Base-by-base conservation (phyloP, 2,888 invertebrate species). In the Ectemnius lituratus region DNA sequence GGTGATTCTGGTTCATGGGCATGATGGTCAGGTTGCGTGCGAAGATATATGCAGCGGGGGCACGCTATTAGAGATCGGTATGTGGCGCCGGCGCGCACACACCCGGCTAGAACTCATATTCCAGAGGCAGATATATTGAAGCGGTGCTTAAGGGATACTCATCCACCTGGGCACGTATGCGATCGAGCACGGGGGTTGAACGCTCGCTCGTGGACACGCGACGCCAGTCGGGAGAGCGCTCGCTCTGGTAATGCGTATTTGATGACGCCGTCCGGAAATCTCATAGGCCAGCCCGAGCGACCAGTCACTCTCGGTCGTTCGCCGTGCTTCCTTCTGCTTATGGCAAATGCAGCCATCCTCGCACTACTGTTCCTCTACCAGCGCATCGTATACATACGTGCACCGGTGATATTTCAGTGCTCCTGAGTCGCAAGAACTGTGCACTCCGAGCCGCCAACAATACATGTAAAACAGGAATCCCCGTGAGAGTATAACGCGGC, bases 1-100 rank as follows among this genome's bases (percentile, higher is more conserved):
- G 67, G 74, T 71, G 83, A 84, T 83, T 79, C 77, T 75, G 80
- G 75, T 79, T 79, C 75, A 77, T 71, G 82, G 82, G 83, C 86
- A 85, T 89, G 88, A 89, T 89, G 88, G 85, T 85, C 74, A 78
- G 84, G 84, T 89, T 86, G 89, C 88, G 87, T 88, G 89, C 84
- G 73, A 69, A 70, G 80, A 82, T 84, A 82, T 79, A 81, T 82
- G 79, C 78, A 75, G 78, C 62, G 75, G 70, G 79, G 82, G 80
- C 82, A 82, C 83, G 83, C 83, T 82, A 52, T 52, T 52, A 52
- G n/a, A 52, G 73, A 82, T 82, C 80, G 82, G 80, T 82, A 82
- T 70, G 78, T 78, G 73, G 76, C 67, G 75, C 72, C 75, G 57
- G 70, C 72, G 71, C 78, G 61, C 65, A 68, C 69, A 67, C 78